phyloP scores from a whole-genome alignment of 2,113 vertebrate species.

The Oxyura jamaicensis region DNA sequence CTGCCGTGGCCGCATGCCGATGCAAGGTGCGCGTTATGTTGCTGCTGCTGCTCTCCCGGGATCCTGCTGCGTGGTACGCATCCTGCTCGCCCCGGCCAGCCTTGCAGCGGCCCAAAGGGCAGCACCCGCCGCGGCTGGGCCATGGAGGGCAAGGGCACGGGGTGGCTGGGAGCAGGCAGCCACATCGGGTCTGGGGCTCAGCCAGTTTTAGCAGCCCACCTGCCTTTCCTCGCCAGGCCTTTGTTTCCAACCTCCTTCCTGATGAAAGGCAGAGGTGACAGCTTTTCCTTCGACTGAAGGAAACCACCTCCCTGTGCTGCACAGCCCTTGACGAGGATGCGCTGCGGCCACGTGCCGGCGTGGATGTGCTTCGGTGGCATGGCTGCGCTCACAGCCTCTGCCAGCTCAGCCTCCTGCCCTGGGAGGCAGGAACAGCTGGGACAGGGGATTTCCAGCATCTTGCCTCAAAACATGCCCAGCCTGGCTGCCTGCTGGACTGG shows the following conservation, averaged over 20 bases:
- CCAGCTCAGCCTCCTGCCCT: neutral
- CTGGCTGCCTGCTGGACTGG: accelerated
- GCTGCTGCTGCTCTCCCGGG: no score
- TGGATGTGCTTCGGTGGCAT: neutral
- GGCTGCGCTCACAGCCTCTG: neutral
- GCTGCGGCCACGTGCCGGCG: neutral
- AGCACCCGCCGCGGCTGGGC: neutral
- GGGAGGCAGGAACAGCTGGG: neutral
- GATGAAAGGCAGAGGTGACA: neutral
- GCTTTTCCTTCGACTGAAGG: slow-evolving; percentile 11
- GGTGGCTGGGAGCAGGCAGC: neutral
- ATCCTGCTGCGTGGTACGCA: neutral
- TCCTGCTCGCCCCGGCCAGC: neutral
- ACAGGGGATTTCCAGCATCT: neutral
- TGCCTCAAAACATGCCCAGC: neutral
- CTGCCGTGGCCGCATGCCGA: neutral
- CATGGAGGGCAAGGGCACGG: neutral
- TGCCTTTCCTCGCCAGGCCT: neutral
- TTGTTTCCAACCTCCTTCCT: slow-evolving; percentile 18
- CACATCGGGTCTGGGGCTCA: neutral
- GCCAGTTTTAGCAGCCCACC: neutral
- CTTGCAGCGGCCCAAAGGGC: accelerated
- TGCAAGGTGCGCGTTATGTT: accelerated
- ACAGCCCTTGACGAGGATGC: neutral
- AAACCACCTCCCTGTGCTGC: neutral